Base-by-base conservation (phyloP, 2,113 vertebrate species). In the Puma concolor region DNA sequence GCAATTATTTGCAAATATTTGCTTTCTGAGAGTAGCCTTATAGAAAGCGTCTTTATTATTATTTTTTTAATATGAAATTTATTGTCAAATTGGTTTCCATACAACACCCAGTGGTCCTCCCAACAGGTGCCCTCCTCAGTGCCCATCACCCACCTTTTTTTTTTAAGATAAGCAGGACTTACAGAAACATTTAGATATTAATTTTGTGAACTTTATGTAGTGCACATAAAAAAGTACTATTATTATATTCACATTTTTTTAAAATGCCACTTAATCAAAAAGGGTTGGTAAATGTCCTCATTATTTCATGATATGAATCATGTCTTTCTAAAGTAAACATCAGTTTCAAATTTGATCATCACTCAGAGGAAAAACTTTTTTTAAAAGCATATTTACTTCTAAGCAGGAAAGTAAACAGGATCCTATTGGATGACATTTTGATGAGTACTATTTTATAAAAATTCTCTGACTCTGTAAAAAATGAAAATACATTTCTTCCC, bases 401-500 rank as follows among this genome's bases (percentile, higher is more conserved):
- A 81, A 98, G 95, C 92, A 80, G 54, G 48, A 88, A 82, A 84
- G 88, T 87, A 88, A 97, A 90, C 44, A 96, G 82, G 81, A 60
- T 2, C 2, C 94, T 93, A 54, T 92, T 64, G 38, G 86, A 96
- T 77, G 76, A 74, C 17, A 87, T 93, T 98, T 93, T 94, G 83
- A 41, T 94, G 81, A 97, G 97, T 85, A 67, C 36, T 84, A 87
- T 95, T 91, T 97, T 93, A 90, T 98, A 77, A 77, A 77, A 77
- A 98, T 94, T 96, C 33, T 60, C 44, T 93, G 83, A 95, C 94
- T 96, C 79, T 86, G 33, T 96, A 71, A 31, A 95, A 7, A 50
- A 81, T 60, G 63, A 98, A 98, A 98, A 96, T 69, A 23, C 52
- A 95, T 80, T 97, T 91, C 95, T 98, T 84, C 97, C 96, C 94